Percentiles rank a stretch among this genome's conserved stretches.
Evolutionary conservation across 2,113 vertebrate genomes (phyloP).

Genomic region (Hippocampus zosterae): DNA sequence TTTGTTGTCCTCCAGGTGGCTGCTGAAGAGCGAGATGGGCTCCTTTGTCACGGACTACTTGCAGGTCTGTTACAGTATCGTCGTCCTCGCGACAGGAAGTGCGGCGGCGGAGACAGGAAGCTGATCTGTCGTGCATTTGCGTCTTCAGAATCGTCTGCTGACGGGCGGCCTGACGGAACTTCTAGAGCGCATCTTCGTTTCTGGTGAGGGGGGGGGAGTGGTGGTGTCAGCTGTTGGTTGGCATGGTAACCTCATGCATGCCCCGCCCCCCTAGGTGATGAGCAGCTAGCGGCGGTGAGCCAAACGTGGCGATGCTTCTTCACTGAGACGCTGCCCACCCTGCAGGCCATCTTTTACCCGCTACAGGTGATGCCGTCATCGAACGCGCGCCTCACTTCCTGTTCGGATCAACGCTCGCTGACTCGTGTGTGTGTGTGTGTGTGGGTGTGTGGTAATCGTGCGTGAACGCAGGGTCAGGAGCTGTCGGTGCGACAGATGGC

Average conservation of each 20-base stretch:
- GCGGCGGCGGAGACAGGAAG: not conserved
- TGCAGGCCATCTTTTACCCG: slow-evolving; percentile 94
- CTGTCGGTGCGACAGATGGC: slow-evolving; percentile 90
- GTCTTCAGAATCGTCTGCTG: slow-evolving; percentile 87
- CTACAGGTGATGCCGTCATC: slow-evolving; percentile 78
- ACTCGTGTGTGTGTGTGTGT: not conserved
- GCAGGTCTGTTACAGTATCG: slow-evolving; percentile 73
- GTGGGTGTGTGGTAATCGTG: not conserved
- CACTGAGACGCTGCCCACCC: slow-evolving; percentile 88
- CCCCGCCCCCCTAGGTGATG: slow-evolving; percentile 69
- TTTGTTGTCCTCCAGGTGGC: slow-evolving; percentile 68
- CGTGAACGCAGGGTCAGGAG: slow-evolving; percentile 83
- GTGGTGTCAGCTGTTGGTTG: slow-evolving; percentile 7
- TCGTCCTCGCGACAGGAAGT: not conserved
- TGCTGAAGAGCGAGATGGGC: slow-evolving; percentile 91
- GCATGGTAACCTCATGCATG: slow-evolving; percentile 16
- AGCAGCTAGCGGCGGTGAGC: slow-evolving; percentile 78
- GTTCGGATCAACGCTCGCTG: not conserved
- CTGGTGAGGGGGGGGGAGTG: not conserved
- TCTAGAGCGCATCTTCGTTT: slow-evolving; percentile 73
- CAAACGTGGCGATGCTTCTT: slow-evolving; percentile 89
- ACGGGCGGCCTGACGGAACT: slow-evolving; percentile 82
- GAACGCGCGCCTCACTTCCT: not conserved
- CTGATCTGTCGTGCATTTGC: not conserved
- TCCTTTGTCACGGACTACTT: slow-evolving; percentile 95